These are phyloP conservation scores for Sesia apiformis DNA, from an alignment of 2,888 invertebrate species.

Conservation along the genomic window DNA sequence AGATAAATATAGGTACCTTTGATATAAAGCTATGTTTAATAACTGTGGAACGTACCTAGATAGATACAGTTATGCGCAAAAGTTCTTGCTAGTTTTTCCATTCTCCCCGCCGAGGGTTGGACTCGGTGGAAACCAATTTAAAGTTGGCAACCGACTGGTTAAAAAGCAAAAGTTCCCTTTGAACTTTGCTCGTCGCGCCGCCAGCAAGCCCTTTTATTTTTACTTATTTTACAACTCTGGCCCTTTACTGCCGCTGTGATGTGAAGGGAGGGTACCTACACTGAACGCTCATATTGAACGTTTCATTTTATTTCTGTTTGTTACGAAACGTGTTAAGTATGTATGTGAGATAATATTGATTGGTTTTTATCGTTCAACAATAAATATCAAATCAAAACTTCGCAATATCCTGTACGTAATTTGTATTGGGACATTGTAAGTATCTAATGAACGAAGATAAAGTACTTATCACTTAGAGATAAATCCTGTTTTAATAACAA, in stretches of 20 bases:
- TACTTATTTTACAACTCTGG: slow-evolving; percentile 51
- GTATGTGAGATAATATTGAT: neutral
- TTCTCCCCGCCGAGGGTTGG: slow-evolving; percentile 30
- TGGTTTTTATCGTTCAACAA: neutral
- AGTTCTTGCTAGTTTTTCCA: slow-evolving; percentile 46
- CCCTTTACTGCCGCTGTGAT: slow-evolving; percentile 51
- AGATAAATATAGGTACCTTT: too few species aligned
- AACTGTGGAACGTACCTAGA: neutral
- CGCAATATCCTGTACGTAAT: neutral
- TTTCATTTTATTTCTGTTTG: neutral
- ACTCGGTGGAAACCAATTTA: slow-evolving; percentile 62
- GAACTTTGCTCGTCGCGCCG: slow-evolving; percentile 45
- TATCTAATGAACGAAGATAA: too few species aligned
- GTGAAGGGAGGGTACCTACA: slow-evolving; percentile 23
- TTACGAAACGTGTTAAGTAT: neutral
- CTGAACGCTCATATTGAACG: neutral
- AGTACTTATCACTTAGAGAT: too few species aligned
- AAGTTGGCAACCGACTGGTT: slow-evolving; percentile 63
- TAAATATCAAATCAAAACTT: neutral
- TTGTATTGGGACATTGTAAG: too few species aligned
- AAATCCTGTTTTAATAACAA: too few species aligned
- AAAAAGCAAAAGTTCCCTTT: slow-evolving; percentile 64
- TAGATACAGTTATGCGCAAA: neutral
- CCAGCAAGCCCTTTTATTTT: slow-evolving; percentile 45
- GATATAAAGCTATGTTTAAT: neutral